These are phyloP conservation scores for Manacus vitellinus DNA, from an alignment of 2,113 vertebrate species.

Conservation along the genomic window DNA sequence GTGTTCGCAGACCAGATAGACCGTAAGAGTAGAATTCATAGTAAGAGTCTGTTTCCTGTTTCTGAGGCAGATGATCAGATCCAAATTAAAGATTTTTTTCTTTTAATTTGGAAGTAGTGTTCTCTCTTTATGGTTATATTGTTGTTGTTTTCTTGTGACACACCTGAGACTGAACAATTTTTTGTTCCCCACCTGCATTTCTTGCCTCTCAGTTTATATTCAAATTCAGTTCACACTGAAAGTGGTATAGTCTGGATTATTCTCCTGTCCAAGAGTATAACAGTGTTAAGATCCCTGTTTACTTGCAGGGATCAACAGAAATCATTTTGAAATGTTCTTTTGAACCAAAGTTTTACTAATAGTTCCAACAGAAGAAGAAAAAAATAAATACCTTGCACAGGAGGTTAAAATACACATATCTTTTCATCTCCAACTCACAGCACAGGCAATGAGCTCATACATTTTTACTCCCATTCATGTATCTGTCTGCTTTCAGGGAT, in stretches of 20 bases:
- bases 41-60: conserved; percentile 98
- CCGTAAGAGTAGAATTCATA: conserved; percentile 99
- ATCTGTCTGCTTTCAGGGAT: not conserved
- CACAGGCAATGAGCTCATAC: not conserved
- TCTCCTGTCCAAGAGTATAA: not conserved
- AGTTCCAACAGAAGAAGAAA: not conserved
- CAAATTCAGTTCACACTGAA: not conserved
- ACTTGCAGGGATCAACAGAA: not conserved
- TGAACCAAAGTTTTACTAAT: not conserved
- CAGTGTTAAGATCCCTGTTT: not conserved
- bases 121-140: not conserved
- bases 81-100: conserved; percentile 56
- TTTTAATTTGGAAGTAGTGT: conserved; percentile 61
- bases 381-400: not conserved
- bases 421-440: not conserved
- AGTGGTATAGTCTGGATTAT: not conserved
- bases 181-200: not conserved
- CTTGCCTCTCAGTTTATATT: not conserved
- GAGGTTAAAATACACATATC: not conserved
- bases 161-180: not conserved
- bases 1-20: conserved; percentile 99
- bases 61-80: conserved; percentile 87
- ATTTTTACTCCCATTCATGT: not conserved
- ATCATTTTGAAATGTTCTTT: not conserved
- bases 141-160: not conserved